Percentiles rank a stretch among this genome's conserved stretches.
Conservation (phyloP, 2,797 vertebrate genomes). For the Sarcophilus harrisii region DNA sequence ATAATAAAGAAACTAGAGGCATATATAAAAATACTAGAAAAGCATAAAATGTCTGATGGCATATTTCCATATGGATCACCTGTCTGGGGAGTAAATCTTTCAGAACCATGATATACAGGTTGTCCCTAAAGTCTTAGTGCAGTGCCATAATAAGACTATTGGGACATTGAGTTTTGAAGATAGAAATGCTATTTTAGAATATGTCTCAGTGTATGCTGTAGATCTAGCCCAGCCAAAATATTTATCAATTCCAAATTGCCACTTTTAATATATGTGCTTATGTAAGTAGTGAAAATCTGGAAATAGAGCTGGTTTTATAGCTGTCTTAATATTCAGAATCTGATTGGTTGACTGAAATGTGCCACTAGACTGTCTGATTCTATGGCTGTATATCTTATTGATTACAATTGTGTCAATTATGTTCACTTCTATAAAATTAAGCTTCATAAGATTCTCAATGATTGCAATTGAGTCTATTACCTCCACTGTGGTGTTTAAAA, state of each 20-base stretch:
- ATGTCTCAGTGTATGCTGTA: background rate
- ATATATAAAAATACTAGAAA: background rate
- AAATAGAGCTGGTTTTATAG: background rate
- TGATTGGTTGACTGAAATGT: background rate
- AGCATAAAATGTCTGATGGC: background rate
- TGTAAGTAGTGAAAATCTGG: background rate
- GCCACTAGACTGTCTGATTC: background rate
- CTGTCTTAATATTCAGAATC: background rate
- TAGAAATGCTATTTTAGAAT: background rate
- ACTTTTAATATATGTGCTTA: background rate
- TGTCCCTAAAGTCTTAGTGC: constrained; percentile 1
- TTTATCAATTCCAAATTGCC: background rate
- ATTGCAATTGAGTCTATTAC: background rate
- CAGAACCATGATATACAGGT: background rate
- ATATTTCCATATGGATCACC: background rate
- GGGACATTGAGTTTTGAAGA: background rate
- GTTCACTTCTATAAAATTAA: background rate
- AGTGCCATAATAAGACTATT: background rate
- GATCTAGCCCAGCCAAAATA: background rate
- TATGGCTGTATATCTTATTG: background rate
- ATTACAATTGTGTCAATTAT: background rate
- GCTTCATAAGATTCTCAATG: background rate
- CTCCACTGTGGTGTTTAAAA: background rate
- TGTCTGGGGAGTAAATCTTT: background rate
- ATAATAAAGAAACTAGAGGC: background rate